Evolutionary conservation across 1,140 invertebrate genomes (phyloP).

Genomic region (Euwallacea similis): DNA sequence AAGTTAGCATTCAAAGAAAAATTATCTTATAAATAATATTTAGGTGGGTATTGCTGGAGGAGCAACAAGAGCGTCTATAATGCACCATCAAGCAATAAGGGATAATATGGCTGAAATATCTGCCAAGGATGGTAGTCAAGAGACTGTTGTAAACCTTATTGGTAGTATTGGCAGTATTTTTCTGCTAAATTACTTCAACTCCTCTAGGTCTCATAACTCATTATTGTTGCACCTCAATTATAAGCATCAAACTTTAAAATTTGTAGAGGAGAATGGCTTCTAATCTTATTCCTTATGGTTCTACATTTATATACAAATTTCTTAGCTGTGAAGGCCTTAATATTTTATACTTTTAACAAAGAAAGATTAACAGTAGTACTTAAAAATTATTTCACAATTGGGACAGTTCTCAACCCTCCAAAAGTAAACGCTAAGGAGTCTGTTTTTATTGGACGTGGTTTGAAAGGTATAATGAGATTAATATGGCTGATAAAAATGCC

Average conservation of each 20-base stretch:
- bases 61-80: constrained; percentile 88
- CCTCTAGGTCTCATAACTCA: constrained; percentile 51
- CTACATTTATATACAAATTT: constrained; percentile 88
- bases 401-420: constrained; percentile 56
- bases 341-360: constrained; percentile 79
- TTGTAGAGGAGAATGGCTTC: constrained; percentile 65
- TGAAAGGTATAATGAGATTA: constrained; percentile 49
- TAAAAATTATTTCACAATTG: constrained; percentile 61
- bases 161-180: constrained; percentile 78
- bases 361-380: constrained; percentile 70
- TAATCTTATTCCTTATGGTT: constrained; percentile 74
- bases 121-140: constrained; percentile 96
- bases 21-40: constrained; percentile 12
- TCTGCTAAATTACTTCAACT: constrained; percentile 70
- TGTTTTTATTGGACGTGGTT: constrained; percentile 58
- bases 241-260: constrained; percentile 32
- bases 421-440: constrained; percentile 63
- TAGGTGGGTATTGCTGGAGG: constrained; percentile 82
- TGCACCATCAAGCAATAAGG: constrained; percentile 86
- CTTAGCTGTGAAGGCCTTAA: constrained; percentile 72
- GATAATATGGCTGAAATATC: constrained; percentile 93
- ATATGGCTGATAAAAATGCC: background rate
- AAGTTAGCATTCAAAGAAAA: background rate
- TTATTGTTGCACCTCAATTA: background rate
- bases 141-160: constrained; percentile 89